Conservation (phyloP, 2,797 vertebrate genomes). For the Zenarchopterus dispar region DNA sequence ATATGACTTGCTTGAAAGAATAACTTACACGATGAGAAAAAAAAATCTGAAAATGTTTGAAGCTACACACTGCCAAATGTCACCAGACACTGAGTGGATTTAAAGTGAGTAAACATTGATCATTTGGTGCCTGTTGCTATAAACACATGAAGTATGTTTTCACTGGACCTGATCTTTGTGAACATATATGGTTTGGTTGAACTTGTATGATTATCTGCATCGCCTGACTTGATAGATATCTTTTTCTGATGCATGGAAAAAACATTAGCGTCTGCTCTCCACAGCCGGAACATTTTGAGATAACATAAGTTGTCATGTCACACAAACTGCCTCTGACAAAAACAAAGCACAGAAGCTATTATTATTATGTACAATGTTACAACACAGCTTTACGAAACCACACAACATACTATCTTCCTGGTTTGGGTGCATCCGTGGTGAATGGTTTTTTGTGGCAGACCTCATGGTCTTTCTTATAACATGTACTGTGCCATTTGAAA, state of each 20-base stretch:
- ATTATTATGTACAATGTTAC: constrained; percentile 18
- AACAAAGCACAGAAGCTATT: not conserved
- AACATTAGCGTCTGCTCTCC: not conserved
- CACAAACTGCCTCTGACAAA: not conserved
- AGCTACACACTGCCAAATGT: not conserved
- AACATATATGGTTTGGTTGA: not conserved
- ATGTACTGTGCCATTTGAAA: constrained; percentile 12
- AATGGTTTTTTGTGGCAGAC: constrained; percentile 28
- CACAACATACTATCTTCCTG: constrained; percentile 4
- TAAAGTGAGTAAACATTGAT: not conserved
- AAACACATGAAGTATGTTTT: too few relatives aligned
- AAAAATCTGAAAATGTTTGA: not conserved
- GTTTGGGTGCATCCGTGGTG: constrained; percentile 38
- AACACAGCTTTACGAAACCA: constrained; percentile 11
- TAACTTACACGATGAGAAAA: not conserved
- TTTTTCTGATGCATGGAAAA: constrained; percentile 9
- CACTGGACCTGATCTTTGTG: not conserved
- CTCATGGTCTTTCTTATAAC: constrained; percentile 27
- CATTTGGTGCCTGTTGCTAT: not conserved
- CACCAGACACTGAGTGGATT: not conserved
- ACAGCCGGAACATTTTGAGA: constrained; percentile 32
- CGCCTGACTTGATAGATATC: not conserved
- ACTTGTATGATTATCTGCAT: not conserved
- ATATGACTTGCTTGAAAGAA: not conserved
- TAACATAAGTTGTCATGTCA: constrained; percentile 16